Evolutionary conservation across 2,113 vertebrate species (phyloP).

Genomic region (Rallus limicola): DNA sequence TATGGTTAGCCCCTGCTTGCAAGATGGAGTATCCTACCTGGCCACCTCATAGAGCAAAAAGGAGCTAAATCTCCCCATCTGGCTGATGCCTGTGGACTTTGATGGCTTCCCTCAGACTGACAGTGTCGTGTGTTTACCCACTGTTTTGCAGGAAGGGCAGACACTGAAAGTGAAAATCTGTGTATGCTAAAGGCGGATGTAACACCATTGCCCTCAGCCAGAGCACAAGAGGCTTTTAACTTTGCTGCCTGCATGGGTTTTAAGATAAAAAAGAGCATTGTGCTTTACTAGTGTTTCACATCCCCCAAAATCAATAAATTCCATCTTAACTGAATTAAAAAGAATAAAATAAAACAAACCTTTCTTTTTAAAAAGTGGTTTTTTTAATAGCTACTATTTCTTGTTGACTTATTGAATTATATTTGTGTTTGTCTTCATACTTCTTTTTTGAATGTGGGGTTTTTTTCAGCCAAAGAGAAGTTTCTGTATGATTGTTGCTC

Average conservation of each 20-base stretch:
- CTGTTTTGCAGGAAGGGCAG: not conserved
- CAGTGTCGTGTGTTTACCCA: not conserved
- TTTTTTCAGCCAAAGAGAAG: not conserved
- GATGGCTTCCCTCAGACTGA: not conserved
- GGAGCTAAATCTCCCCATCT: not conserved
- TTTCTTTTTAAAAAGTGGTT: not conserved
- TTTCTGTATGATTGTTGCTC: not conserved
- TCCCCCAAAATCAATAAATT: not conserved
- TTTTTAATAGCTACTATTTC: not conserved
- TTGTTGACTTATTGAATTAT: not conserved
- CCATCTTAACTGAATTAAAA: not conserved
- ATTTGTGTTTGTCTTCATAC: not conserved
- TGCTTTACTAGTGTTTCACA: not conserved
- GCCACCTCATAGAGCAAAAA: not conserved
- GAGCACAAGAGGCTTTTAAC: not conserved
- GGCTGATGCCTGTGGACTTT: not conserved
- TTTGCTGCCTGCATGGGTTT: not conserved
- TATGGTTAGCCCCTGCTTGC: not conserved
- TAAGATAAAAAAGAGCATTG: not conserved
- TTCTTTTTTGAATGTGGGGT: not conserved
- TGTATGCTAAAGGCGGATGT: not conserved
- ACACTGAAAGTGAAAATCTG: not conserved
- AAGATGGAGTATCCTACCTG: not conserved
- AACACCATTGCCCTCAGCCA: not conserved
- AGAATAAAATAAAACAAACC: not conserved